Evolutionary conservation across 2,888 invertebrate species (phyloP), one percentile per base, ranked within the genome.

Genomic region (Caenorhabditis macrosperma): DNA sequence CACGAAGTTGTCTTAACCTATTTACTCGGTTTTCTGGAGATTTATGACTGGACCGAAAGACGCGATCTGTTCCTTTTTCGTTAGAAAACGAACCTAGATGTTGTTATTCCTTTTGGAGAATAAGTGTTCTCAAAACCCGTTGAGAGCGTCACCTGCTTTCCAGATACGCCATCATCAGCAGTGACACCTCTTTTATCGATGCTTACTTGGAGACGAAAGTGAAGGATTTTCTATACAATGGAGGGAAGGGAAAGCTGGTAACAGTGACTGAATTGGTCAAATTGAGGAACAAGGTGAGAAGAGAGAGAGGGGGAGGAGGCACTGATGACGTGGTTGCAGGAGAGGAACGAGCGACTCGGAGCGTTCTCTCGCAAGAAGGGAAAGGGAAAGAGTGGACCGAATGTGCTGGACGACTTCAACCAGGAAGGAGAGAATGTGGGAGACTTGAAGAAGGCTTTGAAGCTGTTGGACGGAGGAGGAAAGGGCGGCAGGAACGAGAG

Each of bases 201-300:
- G 74, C 61, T 1, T 75, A 71, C 38, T 68, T 84, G 22, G 80
- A 79, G 33, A 74, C 71, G 22, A 80, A 81, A 64, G 95, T 96
- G 20, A 95, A 95, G 88, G 95, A 95, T 0, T 96, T 95, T 91
- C 92, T 98, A 24, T 97, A 97, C 91, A 96, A 97, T 91, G 95
- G 94, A 90, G 98, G 98, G 2, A 94, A 94, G 87, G 97, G 98
- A 0, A 94, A 95, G 74, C 94, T 95, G 91, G 94, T 97, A 87
- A 95, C 96, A 0, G 94, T 97, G 86, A 94, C 95, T 0, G 95
- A 96, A 90, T 92, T 98, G 68, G 96, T 97, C 2, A 92, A 96
- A 67, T 92, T 95, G 66, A 92, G 97, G 83, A 89, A 89, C 69
- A 87, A 89, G 78, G 84, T 82, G 15, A 26, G 20, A 22, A 28